Base-by-base conservation (phyloP, 64 coral and sea anemone species). In the Porites australiensis region DNA sequence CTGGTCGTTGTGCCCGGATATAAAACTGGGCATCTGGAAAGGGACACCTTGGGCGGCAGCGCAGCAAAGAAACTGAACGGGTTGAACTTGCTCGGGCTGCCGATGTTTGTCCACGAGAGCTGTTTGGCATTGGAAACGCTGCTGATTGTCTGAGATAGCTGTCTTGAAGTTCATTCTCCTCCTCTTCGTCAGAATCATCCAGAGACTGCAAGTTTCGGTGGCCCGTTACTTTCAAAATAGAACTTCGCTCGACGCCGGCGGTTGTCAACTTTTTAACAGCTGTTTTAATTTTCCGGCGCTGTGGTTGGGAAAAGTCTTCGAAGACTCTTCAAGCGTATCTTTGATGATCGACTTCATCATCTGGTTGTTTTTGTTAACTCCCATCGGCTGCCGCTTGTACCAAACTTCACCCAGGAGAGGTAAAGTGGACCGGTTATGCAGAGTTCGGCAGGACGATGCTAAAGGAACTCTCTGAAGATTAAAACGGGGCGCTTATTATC, bases 341-440 rank as follows among this genome's bases (percentile, higher is more conserved):
- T 47, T 12, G 2, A 94, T 47, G 13, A 94, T 1, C 0, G 62
- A 47, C 22, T 94, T 94, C 87, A 89, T 89, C 70, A 89, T 89
- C 8, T 51, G 6, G 19, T 94, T 77, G 5, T 85, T 77, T 16
- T 78, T 89, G 71, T 89, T 94, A 10, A 84, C 93, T 77, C 93
- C 87, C 93, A 94, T 94, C 12, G 79, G 87, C 70, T 95, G 79
- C 8, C 54, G 23, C 16, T 78, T 95, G 74, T 65, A 90, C 87
- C 72, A 95, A 74, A 70, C 58, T 43, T 76, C 50, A 21, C 75
- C 3, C 75, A 55, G 6, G 49, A 75, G 21, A 49, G 45, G 10
- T 63, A 79, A 89, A 46, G 70, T 77, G 67, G 92, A 86, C 67
- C 72, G 2, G 14, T 78, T 62, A 20, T 48, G 3, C 44, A 53